Base-by-base conservation (phyloP, 2,797 vertebrate genomes). In the Falco naumanni region DNA sequence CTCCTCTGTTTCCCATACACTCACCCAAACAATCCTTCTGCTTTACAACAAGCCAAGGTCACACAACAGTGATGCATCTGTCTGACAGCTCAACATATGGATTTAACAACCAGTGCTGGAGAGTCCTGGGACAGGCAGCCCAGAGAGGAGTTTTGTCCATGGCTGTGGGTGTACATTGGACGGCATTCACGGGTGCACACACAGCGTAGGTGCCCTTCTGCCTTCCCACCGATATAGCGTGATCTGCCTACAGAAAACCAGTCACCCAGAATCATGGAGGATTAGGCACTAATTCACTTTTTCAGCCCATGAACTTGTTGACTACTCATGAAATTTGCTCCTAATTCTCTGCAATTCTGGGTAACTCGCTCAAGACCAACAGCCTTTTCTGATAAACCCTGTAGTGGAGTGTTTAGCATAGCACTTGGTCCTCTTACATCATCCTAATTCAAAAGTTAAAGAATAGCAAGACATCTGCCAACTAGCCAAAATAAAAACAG, bases 391-490 rank as follows among this genome's bases (percentile, higher is more conserved):
- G 87, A 88, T 69, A 88, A 95, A 89, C 76, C 54, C 69, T 69
- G 34, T 24, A 91, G 69, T 8, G 34, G 43, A 78, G 78, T 20
- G 28, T 75, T 95, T 82, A 96, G 91, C 76, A 22, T 47, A 94
- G 83, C 0, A 3, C 57, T 70, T 26, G 50, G 41, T 16, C 69
- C 65, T 95, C 87, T 97, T 96, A 95, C 89, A 89, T 96, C 93
- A 96, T 15, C 51, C 63, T 95, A 88, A 96, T 93, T 96, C 93
- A 97, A 83, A 93, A 95, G 50, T 64, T 92, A 75, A 95, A 97
- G 96, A 96, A 95, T 95, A 94, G 93, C 3, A 5, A 93, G 65
- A 50, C 3, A 15, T 61, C 87, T 96, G 93, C 90, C 90, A 96
- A 65, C 33, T 34, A 84, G 69, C 51, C 94, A 90, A 96, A 96